Evolutionary conservation across 1,140 invertebrate genomes (phyloP).

Genomic region (Heliconius melpomene): DNA sequence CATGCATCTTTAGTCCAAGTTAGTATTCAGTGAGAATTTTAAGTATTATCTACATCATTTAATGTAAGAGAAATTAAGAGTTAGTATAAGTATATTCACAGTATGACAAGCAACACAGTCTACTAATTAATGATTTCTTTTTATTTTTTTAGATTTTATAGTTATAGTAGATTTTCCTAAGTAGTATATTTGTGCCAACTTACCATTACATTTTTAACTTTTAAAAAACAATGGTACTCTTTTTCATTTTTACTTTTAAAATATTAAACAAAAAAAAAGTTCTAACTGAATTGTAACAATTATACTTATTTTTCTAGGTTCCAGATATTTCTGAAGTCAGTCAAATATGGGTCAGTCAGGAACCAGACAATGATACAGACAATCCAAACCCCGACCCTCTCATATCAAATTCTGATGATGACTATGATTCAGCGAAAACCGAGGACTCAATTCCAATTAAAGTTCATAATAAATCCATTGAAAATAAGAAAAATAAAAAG

Average conservation of each 20-base stretch:
- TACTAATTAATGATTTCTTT: no score
- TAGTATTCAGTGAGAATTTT: background rate
- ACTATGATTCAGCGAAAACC: slow-evolving; percentile 51
- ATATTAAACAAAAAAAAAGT: background rate
- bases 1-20: slow-evolving; percentile 35
- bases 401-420: slow-evolving; percentile 56
- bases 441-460: slow-evolving; percentile 43
- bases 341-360: slow-evolving; percentile 62
- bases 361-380: slow-evolving; percentile 44
- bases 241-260: no score
- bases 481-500: slow-evolving; percentile 58
- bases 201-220: no score
- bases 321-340: slow-evolving; percentile 57
- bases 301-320: slow-evolving; percentile 44
- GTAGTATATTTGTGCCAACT: no score
- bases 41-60: background rate
- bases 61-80: no score
- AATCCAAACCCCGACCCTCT: slow-evolving; percentile 57
- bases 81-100: no score
- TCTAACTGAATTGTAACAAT: background rate
- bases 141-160: no score
- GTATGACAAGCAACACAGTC: no score
- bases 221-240: no score
- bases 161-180: no score
- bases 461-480: slow-evolving; percentile 44